Percentiles rank a stretch among this genome's conserved stretches.
Conservation (phyloP, 2,888 invertebrate species). For the Synanthedon myopaeformis region DNA sequence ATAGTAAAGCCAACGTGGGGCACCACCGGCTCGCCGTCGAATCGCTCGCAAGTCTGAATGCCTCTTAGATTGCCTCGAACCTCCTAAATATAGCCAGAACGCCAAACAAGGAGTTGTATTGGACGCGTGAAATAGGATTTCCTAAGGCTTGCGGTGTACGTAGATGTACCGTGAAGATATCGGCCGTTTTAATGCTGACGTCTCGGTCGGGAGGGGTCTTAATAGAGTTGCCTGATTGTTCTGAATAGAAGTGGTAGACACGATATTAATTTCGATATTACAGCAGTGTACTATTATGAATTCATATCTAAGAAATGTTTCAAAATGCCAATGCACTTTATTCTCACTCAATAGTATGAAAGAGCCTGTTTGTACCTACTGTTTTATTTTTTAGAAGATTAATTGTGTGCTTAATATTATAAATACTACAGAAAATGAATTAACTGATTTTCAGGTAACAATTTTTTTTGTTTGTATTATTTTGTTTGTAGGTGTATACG, state of each 20-base stretch:
- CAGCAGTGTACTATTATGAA: not conserved
- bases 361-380: no score
- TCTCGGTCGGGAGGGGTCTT: constrained; percentile 24
- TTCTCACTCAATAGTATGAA: no score
- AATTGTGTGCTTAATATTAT: no score
- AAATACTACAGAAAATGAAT: no score
- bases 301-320: no score
- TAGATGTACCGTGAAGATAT: constrained; percentile 16
- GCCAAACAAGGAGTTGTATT: constrained; percentile 53
- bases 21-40: constrained; percentile 39
- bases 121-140: constrained; percentile 47
- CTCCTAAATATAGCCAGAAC: constrained; percentile 53
- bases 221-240: constrained; percentile 12
- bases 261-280: not conserved
- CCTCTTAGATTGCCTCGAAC: constrained; percentile 61
- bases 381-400: no score
- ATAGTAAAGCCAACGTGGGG: constrained; percentile 50
- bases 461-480: no score
- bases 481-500: no score
- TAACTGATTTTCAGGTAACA: no score
- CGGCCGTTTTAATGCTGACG: constrained; percentile 5
- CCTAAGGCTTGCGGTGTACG: constrained; percentile 17
- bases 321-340: no score
- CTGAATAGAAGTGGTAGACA: not conserved
- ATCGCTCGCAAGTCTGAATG: constrained; percentile 44